Base-by-base conservation (phyloP, 1,140 invertebrate genomes). In the Drosophila azteca region DNA sequence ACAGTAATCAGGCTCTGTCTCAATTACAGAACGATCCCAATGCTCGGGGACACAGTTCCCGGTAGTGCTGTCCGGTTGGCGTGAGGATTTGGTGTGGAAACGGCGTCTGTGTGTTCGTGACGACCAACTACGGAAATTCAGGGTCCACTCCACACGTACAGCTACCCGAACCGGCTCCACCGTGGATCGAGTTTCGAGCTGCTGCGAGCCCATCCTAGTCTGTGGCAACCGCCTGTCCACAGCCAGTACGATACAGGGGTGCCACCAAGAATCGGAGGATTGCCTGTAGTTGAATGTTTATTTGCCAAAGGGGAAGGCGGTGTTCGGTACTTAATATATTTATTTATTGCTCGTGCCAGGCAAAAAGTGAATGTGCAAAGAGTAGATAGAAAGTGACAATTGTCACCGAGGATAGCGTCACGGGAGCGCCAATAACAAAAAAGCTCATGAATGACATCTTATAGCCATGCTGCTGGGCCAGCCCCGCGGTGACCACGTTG, bases 241-340 rank as follows among this genome's bases (percentile, higher is more conserved):
- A 99, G 92, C 97, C 97, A 0, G 94, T 95, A 0, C 91, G 94
- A 24, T 97, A 95, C 79, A 96, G 96, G 0, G 97, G 96, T 17
- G 94, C 95, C 9, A 95, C 95, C 0, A 96, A 96, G 91, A n/a
- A n/a, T n/a, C n/a, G 96, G 96, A 22, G 93, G 98, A 99, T 91
- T 99, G 98, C 81, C 94, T 99, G 0, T 99, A 99, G 90, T 93
- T 99, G 43, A 99, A 99, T 89, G 94, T 99, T 44, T 99, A 96
- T 92, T 95, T 96, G 22, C 98, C 98, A 41, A 95, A 95, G 92
- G 97, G 98, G 92, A 95, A 20, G 17, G 95, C 2, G 26, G 5
- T 8, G 6, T 1, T 24, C 3, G 24, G 5, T 24, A 24, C 24
- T 61, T 39, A 11, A 26, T 24, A 5, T 24, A 29, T 46, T 11